Evolutionary conservation across 2,888 invertebrate genomes (phyloP), one percentile per base, ranked within the genome.

Genomic region (Cheilosia soror): DNA sequence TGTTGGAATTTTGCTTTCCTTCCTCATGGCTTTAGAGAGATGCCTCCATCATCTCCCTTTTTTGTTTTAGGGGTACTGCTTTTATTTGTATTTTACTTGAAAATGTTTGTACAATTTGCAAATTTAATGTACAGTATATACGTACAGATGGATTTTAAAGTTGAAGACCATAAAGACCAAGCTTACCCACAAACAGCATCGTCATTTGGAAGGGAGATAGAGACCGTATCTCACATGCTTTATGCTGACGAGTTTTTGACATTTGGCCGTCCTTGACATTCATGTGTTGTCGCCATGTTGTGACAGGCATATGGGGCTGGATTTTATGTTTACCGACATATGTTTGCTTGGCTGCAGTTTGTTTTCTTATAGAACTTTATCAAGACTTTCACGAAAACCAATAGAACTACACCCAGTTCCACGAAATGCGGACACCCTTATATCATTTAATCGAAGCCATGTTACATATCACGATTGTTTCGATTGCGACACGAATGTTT

Each of bases 221-320:
- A 20, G 13, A n/a, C 44, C 20, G 47, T 27, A 31, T 25, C 33
- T 40, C 47, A 51, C 11, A 33, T 44, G 53, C 60, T 51, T 11
- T 11, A 60, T 6, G 58, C 20, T 73, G 62, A 73, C 25, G 33
- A 51, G n/a, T 44, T 47, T 69, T 29, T 62, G 44, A 62, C 37
- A 62, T 57, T 47, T 68, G 33, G n/a, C 49, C 63, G 69, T 63
- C 78, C 78, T 78, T 78, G 78, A 78, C 62, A 63, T 55, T 55
- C 78, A 63, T 78, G 47, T 78, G 51, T 15, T 66, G 73, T 75
- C 55, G 33, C 53, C 33, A 4, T 40, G 49, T 65, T 7, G 25
- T 51, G 66, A 66, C 76, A 60, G 60, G 51, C 44, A 51, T 58
- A 51, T 60, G 76, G 27, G 5, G n/a, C 27, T 29, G n/a, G 15